These are phyloP conservation scores for Myotis planiceps DNA, from an alignment of 2,797 vertebrate species.

Conservation along the genomic window DNA sequence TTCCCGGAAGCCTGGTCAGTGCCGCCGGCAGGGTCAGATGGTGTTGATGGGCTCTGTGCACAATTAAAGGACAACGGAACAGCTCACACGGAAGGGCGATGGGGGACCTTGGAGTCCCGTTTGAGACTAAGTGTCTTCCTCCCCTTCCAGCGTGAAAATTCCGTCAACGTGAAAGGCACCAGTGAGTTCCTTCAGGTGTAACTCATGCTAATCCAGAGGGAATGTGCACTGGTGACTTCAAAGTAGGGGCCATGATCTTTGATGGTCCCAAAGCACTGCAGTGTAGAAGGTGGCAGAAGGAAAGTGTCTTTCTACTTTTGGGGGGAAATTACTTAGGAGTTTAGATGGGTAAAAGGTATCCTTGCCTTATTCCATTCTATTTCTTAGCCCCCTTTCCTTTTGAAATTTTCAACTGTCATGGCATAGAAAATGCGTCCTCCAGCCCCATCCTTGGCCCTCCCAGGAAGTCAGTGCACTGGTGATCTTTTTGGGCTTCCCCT, in stretches of 20 bases:
- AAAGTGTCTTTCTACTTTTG: not conserved
- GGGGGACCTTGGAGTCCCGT: not conserved
- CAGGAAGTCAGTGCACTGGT: not conserved
- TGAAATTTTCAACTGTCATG: not conserved
- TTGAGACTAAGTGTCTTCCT: not conserved
- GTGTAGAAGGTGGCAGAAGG: not conserved
- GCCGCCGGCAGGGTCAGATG: not conserved
- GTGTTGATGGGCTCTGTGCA: not conserved
- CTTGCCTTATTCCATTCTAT: constrained; percentile 42
- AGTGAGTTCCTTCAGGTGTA: not conserved
- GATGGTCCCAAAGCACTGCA: not conserved
- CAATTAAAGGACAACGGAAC: not conserved
- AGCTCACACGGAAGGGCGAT: not conserved
- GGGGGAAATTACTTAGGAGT: not conserved
- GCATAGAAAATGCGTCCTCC: not conserved
- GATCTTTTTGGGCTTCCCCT: not conserved
- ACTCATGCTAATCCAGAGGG: not conserved
- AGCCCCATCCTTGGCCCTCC: not conserved
- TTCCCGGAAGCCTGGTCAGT: not conserved
- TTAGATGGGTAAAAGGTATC: not conserved
- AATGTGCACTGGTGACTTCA: not conserved
- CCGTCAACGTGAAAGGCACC: not conserved
- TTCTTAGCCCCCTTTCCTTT: not conserved
- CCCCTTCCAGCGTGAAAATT: not conserved
- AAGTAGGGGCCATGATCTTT: not conserved